Conservation (phyloP, 2,113 vertebrate species). For the Cyphomyrus discorhynchus region DNA sequence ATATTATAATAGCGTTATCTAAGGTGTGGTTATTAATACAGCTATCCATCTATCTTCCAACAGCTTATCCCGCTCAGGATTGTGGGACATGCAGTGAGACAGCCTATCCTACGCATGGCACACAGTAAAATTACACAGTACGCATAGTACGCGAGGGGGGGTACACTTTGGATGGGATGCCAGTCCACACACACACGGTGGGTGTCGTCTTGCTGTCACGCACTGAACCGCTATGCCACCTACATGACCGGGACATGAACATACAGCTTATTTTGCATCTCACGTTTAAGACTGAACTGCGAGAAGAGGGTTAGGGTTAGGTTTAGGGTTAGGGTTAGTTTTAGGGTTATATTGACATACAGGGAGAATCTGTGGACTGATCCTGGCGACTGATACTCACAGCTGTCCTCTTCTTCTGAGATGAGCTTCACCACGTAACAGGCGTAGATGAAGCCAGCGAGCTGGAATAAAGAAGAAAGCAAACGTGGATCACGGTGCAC, state of each 20-base stretch:
- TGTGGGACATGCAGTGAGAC: background rate
- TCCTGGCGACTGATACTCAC: slow-evolving; percentile 69
- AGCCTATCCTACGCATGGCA: background rate
- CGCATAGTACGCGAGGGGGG: too few species aligned
- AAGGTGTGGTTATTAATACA: background rate
- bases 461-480: slow-evolving; percentile 70
- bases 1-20: background rate
- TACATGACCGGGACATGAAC: background rate
- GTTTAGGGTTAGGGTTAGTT: too few species aligned
- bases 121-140: background rate
- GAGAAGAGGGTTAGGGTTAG: background rate
- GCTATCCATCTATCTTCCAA: background rate
- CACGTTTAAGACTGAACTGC: background rate
- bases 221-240: background rate
- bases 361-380: background rate
- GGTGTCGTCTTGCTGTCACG: background rate
- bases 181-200: background rate
- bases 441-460: slow-evolving; percentile 96
- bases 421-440: slow-evolving; percentile 99
- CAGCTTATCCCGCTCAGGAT: background rate
- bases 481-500: slow-evolving; percentile 10
- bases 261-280: background rate
- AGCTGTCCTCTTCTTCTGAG: slow-evolving; percentile 98
- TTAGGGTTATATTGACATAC: too few species aligned
- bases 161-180: background rate